Conservation (phyloP, 2,888 invertebrate species). For the Drosophila yooni region DNA sequence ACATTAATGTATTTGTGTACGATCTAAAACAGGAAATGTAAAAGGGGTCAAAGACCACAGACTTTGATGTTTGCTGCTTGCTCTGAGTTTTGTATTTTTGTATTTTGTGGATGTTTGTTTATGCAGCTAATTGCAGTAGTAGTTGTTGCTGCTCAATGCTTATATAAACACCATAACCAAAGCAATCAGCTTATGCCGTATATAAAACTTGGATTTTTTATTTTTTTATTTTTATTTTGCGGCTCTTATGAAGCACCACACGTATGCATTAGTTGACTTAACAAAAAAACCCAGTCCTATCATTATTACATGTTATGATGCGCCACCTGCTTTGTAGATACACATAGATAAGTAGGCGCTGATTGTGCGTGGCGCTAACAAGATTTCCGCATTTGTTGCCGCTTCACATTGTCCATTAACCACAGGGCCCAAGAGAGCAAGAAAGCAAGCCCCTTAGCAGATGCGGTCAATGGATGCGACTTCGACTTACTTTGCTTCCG, state of each 20-base stretch:
- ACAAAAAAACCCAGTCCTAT: slow-evolving; percentile 33
- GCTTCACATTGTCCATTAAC: slow-evolving; percentile 49
- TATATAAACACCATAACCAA: slow-evolving; percentile 47
- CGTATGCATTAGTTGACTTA: slow-evolving; percentile 50
- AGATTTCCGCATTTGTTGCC: slow-evolving; percentile 69
- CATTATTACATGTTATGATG: slow-evolving; percentile 56
- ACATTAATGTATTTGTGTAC: slow-evolving; percentile 21
- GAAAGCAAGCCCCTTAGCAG: slow-evolving; percentile 22
- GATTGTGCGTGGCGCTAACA: slow-evolving; percentile 61
- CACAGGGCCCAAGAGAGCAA: not conserved
- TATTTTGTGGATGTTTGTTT: slow-evolving; percentile 46
- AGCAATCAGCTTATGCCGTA: slow-evolving; percentile 26
- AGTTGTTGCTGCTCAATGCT: slow-evolving; percentile 15
- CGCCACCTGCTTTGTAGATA: slow-evolving; percentile 50
- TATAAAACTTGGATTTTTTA: slow-evolving; percentile 20
- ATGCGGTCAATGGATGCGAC: slow-evolving; percentile 58
- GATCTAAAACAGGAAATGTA: slow-evolving; percentile 38
- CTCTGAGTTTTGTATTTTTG: slow-evolving; percentile 13
- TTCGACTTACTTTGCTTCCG: slow-evolving; percentile 57
- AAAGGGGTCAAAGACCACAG: slow-evolving; percentile 51
- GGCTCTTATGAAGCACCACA: slow-evolving; percentile 51
- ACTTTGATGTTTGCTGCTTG: slow-evolving; percentile 42
- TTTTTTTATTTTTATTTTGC: slow-evolving; percentile 13
- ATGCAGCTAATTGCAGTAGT: slow-evolving; percentile 57
- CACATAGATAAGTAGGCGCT: slow-evolving; percentile 34